A percentile compares a stretch with the other conserved stretches of the same genome.
phyloP scores from a whole-genome alignment of 1,140 invertebrate species.

The Uloborus diversus region DNA sequence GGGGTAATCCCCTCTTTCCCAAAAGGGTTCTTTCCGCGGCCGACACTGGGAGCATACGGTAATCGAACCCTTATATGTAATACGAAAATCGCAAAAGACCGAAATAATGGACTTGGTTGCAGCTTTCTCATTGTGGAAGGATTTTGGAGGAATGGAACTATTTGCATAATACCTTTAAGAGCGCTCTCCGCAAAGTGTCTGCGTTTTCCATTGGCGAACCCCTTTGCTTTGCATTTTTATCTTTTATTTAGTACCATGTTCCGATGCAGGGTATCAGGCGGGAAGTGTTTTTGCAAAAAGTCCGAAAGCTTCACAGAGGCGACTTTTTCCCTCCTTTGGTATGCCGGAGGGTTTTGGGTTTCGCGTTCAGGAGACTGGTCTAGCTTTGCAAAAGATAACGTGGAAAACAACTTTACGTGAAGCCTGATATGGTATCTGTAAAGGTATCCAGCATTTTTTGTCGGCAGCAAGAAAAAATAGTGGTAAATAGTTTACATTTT shows the following conservation, averaged over 20 bases:
- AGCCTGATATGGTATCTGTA: too few relatives aligned
- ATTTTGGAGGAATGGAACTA: conserved; percentile 9
- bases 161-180: conserved; percentile 45
- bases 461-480: too few relatives aligned
- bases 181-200: conserved; percentile 28
- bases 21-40: not conserved
- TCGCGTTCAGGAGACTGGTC: too few relatives aligned
- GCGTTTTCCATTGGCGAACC: not conserved
- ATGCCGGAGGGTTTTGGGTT: not conserved
- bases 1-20: not conserved
- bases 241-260: not conserved
- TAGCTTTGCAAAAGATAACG: too few relatives aligned
- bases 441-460: too few relatives aligned
- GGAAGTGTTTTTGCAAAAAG: conserved; percentile 20
- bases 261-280: not conserved
- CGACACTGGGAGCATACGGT: not conserved
- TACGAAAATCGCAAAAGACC: not conserved
- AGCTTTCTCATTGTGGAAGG: not conserved
- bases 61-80: not conserved
- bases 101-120: conserved; percentile 27
- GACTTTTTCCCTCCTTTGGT: not conserved
- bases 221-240: not conserved
- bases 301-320: conserved; percentile 16
- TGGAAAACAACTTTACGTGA: too few relatives aligned
- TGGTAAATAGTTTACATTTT: too few relatives aligned